Percentiles rank a stretch among this genome's conserved stretches.
Evolutionary conservation across 2,888 invertebrate species (phyloP).

Genomic region (Tetranychus piercei): DNA sequence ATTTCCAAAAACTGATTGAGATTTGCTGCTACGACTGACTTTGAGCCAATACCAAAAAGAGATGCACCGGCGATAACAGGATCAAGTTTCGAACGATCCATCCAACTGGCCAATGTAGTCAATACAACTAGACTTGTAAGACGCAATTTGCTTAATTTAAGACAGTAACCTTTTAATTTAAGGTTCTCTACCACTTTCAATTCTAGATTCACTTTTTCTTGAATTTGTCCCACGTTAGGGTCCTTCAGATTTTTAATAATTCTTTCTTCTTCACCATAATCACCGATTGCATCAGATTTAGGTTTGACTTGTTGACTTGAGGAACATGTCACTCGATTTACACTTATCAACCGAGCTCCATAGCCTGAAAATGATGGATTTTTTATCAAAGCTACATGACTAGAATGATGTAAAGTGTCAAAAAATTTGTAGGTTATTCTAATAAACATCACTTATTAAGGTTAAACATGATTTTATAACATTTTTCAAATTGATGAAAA

Average conservation of each 20-base stretch:
- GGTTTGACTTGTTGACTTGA: too few relatives aligned
- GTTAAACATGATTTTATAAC: too few relatives aligned
- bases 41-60: conserved; percentile 61
- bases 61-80: conserved; percentile 37
- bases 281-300: too few relatives aligned
- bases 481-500: too few relatives aligned
- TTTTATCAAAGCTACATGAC: too few relatives aligned
- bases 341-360: too few relatives aligned
- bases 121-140: conserved; percentile 56
- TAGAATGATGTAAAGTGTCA: too few relatives aligned
- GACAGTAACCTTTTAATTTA: background rate
- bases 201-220: background rate
- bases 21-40: conserved; percentile 84
- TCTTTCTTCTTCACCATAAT: background rate
- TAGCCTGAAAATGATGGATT: too few relatives aligned
- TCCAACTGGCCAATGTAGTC: conserved; percentile 85
- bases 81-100: conserved; percentile 50
- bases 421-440: too few relatives aligned
- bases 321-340: too few relatives aligned
- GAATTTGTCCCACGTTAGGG: background rate
- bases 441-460: too few relatives aligned
- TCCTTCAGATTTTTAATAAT: too few relatives aligned
- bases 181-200: background rate
- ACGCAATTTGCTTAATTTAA: conserved; percentile 9
- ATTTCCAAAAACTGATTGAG: conserved; percentile 90